Percentiles rank a stretch among this genome's conserved stretches.
These are phyloP conservation scores for Nowickia ferox DNA, from an alignment of 2,888 invertebrate genomes.

Conservation along the genomic window DNA sequence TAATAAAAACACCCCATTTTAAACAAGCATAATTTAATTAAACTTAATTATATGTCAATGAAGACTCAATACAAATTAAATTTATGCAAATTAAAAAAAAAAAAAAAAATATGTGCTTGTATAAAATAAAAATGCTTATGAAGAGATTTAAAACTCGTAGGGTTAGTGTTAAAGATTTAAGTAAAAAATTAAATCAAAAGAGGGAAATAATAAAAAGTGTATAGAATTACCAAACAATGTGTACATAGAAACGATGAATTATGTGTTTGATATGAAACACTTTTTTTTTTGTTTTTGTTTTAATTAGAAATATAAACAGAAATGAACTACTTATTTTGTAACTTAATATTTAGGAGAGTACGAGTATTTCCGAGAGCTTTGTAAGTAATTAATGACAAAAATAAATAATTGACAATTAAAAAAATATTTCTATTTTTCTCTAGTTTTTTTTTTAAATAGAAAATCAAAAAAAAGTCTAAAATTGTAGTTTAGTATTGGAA, in stretches of 20 bases:
- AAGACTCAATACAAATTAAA: slow-evolving; percentile 23
- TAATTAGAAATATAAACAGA: neutral
- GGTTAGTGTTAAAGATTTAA: slow-evolving; percentile 72
- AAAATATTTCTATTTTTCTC: slow-evolving; percentile 29
- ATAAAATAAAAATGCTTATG: slow-evolving; percentile 68
- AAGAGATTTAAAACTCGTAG: slow-evolving; percentile 73
- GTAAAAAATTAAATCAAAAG: slow-evolving; percentile 33
- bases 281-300: slow-evolving; percentile 17
- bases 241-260: slow-evolving; percentile 31
- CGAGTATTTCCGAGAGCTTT: slow-evolving; percentile 65
- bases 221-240: slow-evolving; percentile 29
- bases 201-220: slow-evolving; percentile 23
- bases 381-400: slow-evolving; percentile 46
- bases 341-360: slow-evolving; percentile 51
- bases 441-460: slow-evolving; percentile 31
- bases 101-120: slow-evolving; percentile 59
- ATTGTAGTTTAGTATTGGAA: slow-evolving; percentile 8
- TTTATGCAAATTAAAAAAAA: slow-evolving; percentile 36
- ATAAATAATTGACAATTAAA: slow-evolving; percentile 45
- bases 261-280: neutral
- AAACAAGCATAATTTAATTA: slow-evolving; percentile 23
- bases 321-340: slow-evolving; percentile 51
- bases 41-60: slow-evolving; percentile 39
- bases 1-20: slow-evolving; percentile 4
- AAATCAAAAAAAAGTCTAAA: neutral